These are phyloP conservation scores for Pogonomyrmex barbatus DNA, from an alignment of 1,140 invertebrate genomes.

Conservation along the genomic window DNA sequence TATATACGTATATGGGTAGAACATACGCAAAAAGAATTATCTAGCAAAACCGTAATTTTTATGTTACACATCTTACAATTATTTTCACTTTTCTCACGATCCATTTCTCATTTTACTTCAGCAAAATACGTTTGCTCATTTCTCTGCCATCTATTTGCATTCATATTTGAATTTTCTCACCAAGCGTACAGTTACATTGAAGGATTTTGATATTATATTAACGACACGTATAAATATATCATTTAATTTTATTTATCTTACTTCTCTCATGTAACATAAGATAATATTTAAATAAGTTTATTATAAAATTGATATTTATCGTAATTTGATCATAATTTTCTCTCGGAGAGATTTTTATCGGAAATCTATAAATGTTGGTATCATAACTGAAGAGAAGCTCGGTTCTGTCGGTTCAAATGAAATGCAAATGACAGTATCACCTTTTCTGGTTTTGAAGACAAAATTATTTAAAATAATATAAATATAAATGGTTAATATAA, in stretches of 20 bases:
- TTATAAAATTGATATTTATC: conserved; percentile 30
- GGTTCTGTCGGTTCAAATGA: neutral
- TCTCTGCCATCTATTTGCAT: neutral
- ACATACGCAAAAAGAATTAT: neutral
- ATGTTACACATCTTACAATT: conserved; percentile 32
- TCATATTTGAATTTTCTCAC: conserved; percentile 11
- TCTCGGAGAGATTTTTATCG: neutral
- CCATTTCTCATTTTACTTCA: conserved; percentile 10
- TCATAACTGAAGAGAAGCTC: neutral
- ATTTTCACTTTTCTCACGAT: conserved; percentile 13
- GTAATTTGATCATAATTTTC: conserved; percentile 32
- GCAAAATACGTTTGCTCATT: conserved; percentile 4
- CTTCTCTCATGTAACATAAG: neutral
- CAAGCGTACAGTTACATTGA: neutral
- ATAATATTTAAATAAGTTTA: conserved; percentile 36
- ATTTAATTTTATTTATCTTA: conserved; percentile 40
- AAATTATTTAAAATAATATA: conserved; percentile 18
- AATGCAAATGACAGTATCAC: neutral
- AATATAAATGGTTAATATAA: neutral
- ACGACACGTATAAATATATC: neutral
- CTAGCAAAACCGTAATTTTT: conserved; percentile 48
- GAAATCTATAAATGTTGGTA: conserved; percentile 21
- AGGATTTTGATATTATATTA: conserved; percentile 24
- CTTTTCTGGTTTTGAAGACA: neutral
- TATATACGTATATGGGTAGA: neutral